These are phyloP conservation scores for Caranx ignobilis DNA, from an alignment of 2,113 vertebrate genomes.

Conservation along the genomic window DNA sequence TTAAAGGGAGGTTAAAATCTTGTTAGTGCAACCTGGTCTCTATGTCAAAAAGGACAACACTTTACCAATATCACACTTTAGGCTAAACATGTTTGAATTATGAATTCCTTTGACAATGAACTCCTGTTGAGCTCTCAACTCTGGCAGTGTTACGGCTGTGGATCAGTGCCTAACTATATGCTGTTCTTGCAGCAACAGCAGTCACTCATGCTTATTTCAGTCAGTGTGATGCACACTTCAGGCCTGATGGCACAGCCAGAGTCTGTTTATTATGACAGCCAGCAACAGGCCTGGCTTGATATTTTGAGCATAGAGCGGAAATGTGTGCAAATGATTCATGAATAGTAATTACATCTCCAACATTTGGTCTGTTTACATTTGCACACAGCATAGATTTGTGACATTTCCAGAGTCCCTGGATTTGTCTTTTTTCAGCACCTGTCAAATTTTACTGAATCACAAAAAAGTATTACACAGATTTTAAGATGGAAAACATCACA, in stretches of 20 bases:
- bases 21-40: background rate
- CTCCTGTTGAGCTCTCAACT: background rate
- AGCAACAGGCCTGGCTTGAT: constrained; percentile 12
- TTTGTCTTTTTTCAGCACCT: background rate
- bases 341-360: constrained; percentile 49
- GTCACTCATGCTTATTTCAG: constrained; percentile 67
- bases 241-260: constrained; percentile 44
- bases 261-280: constrained; percentile 38
- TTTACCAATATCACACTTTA: background rate
- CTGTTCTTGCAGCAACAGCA: constrained; percentile 64
- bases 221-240: constrained; percentile 51
- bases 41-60: constrained; percentile 1
- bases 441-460: background rate
- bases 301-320: constrained; percentile 61
- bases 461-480: background rate
- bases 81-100: background rate
- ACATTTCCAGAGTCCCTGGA: background rate
- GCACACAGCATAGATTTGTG: background rate
- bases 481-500: background rate
- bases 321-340: constrained; percentile 25
- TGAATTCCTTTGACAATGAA: background rate
- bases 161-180: constrained; percentile 61
- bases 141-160: constrained; percentile 62
- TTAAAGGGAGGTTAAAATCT: no score
- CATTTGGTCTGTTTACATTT: constrained; percentile 15